phyloP scores from a whole-genome alignment of 2,113 vertebrate species.

The Myotis davidii region DNA sequence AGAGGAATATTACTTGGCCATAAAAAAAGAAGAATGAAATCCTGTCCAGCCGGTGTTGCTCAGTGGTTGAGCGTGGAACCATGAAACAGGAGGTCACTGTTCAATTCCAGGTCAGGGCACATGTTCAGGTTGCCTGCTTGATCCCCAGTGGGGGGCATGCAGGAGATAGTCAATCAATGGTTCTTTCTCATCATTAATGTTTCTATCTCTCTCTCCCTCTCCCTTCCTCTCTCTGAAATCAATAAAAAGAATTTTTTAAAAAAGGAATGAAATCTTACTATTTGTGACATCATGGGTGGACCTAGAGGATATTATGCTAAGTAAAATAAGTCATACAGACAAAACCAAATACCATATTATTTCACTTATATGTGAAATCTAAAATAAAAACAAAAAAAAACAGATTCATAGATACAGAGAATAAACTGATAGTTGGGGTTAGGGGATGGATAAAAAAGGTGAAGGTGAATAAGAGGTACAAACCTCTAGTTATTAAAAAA shows the following conservation, averaged over 20 bases:
- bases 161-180: background rate
- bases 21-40: background rate
- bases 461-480: background rate
- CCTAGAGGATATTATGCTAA: background rate
- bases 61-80: background rate
- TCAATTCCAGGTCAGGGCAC: background rate
- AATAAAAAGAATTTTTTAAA: too few species aligned
- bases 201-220: background rate
- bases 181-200: background rate
- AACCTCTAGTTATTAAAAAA: background rate
- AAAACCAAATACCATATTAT: background rate
- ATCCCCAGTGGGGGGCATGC: background rate
- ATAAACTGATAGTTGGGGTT: background rate
- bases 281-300: background rate
- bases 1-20: background rate
- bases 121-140: background rate
- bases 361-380: background rate
- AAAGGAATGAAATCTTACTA: background rate
- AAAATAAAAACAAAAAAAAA: background rate
- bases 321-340: background rate
- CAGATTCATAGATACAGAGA: background rate
- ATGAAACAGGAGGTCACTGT: background rate
- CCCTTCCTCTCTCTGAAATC: background rate
- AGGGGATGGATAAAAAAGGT: background rate
- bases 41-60: background rate